Conservation (phyloP, 2,888 invertebrate species). For the Pyrochroa serraticornis region DNA sequence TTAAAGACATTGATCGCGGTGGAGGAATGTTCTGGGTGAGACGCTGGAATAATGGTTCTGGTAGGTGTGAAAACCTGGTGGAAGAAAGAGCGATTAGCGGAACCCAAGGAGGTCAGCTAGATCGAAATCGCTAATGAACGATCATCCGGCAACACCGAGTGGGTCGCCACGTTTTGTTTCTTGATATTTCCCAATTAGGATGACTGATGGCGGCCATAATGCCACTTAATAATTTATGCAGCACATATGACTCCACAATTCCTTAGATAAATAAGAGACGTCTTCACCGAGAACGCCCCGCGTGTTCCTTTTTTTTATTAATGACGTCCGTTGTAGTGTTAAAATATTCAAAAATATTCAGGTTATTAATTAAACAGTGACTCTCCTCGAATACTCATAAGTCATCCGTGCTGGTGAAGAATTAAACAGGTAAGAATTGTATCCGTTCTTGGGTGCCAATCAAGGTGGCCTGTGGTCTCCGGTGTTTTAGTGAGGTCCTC, state of each 20-base stretch:
- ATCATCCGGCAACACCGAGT: too few species aligned
- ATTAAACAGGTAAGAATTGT: constrained; percentile 40
- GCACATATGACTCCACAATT: constrained; percentile 42
- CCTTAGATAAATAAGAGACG: constrained; percentile 49
- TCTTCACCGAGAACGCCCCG: constrained; percentile 43
- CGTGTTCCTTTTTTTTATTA: constrained; percentile 49
- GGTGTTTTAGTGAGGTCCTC: constrained; percentile 37
- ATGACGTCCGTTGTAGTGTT: constrained; percentile 49
- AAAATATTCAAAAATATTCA: constrained; percentile 51
- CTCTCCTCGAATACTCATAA: constrained; percentile 44
- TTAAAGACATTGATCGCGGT: too few species aligned
- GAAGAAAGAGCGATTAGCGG: too few species aligned
- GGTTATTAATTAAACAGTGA: constrained; percentile 50
- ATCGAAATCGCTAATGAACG: too few species aligned
- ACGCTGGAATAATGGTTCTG: too few species aligned
- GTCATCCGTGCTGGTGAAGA: constrained; percentile 39
- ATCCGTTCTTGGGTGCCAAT: constrained; percentile 36
- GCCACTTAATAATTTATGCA: constrained; percentile 39
- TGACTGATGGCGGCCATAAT: too few species aligned
- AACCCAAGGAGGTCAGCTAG: too few species aligned
- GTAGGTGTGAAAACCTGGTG: too few species aligned
- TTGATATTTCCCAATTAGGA: too few species aligned
- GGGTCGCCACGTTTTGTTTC: too few species aligned
- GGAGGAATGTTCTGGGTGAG: too few species aligned
- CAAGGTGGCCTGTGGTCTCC: constrained; percentile 30